Base-by-base conservation (phyloP, 2,888 invertebrate genomes). In the Drosophila neonasuta region DNA sequence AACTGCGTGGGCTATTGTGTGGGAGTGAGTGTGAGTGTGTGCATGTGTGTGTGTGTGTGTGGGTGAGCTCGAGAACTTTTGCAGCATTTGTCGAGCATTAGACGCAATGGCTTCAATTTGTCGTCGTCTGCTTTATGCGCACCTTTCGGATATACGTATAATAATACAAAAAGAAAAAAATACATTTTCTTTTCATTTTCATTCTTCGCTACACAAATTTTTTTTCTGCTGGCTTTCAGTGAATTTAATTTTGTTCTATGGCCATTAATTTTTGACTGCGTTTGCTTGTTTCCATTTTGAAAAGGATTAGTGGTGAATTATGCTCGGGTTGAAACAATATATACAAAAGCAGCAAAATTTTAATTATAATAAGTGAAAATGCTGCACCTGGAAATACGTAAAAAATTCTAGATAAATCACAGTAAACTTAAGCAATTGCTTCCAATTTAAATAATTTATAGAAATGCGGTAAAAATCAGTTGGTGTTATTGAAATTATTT, bases 71-170 rank as follows among this genome's bases (percentile, higher is more conserved):
- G 44, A 20, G 42, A 64, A 29, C 8, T 59, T 57, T 56, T 39
- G 3, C 39, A 62, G 41, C 56, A 52, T 59, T 68, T 75, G 71
- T 67, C 41, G 49, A 60, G 49, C 54, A 57, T 59, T 74, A 42
- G 59, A 59, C 41, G 49, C 45, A 44, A 34, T 24, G 46, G 41
- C 57, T 60, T 64, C 60, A 64, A 64, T 68, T 64, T 71, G 68
- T 74, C 51, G 52, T 50, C 57, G 51, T 68, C 66, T 66, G 44
- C 51, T 55, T 55, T 46, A 50, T 61, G 67, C 13, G 39, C 17
- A 41, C 50, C 32, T 51, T 39, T 32, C 39, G 39, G 8, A 41
- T 17, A 46, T 30, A 39, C 5, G 32, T 13, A 39, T n/a, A 39
- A 44, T 36, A 15, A 39, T 30, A 15, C 6, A 24, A 24, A 24